Percentiles rank a stretch among this genome's conserved stretches.
These are phyloP conservation scores for Himalopsyche japonica DNA, from an alignment of 2,888 invertebrate genomes.

Conservation along the genomic window DNA sequence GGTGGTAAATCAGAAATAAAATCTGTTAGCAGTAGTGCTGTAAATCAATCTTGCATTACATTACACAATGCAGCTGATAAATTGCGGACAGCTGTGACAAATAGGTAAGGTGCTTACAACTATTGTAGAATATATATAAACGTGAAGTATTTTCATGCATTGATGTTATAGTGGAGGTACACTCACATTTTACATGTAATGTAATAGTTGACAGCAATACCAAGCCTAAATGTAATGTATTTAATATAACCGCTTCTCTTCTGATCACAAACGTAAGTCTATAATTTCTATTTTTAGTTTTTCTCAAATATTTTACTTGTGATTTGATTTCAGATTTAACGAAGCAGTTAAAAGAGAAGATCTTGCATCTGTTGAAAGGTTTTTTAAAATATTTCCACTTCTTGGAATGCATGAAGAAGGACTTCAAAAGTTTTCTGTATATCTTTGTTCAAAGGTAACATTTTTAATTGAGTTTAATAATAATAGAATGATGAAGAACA, in stretches of 20 bases:
- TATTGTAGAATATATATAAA: too few species aligned
- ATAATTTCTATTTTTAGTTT: too few species aligned
- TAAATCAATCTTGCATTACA: slow-evolving; percentile 51
- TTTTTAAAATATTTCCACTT: slow-evolving; percentile 96
- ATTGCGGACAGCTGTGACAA: slow-evolving; percentile 50
- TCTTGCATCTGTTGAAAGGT: slow-evolving; percentile 86
- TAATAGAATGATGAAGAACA: not conserved
- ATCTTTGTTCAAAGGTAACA: slow-evolving; percentile 78
- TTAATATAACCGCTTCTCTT: too few species aligned
- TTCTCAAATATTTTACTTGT: not conserved
- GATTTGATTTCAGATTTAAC: slow-evolving; percentile 69
- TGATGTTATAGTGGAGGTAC: too few species aligned
- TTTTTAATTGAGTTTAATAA: slow-evolving; percentile 18
- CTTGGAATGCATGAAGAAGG: slow-evolving; percentile 91
- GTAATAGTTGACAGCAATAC: too few species aligned
- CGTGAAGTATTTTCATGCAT: too few species aligned
- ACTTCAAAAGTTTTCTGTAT: slow-evolving; percentile 82
- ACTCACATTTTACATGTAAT: too few species aligned
- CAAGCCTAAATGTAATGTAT: too few species aligned
- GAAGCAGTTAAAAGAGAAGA: slow-evolving; percentile 89
- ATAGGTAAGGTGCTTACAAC: slow-evolving; percentile 12
- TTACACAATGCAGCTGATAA: slow-evolving; percentile 53
- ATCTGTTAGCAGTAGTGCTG: slow-evolving; percentile 49
- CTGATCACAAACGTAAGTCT: too few species aligned
- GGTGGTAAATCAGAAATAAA: slow-evolving; percentile 56